Base-by-base conservation (phyloP, 2,888 invertebrate species). In the Phengaris arion region DNA sequence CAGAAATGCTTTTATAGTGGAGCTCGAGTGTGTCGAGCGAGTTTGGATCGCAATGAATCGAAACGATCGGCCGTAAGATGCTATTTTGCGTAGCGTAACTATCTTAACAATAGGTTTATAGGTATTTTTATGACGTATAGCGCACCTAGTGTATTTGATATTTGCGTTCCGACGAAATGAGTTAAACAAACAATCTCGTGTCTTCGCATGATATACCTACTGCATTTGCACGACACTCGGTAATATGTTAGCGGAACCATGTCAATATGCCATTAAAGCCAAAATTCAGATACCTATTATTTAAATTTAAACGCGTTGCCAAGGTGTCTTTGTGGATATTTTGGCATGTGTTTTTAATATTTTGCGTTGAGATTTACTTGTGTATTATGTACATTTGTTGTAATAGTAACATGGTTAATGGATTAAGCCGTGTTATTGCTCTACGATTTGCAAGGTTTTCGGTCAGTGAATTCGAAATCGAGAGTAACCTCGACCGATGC, bases 401-500 rank as follows among this genome's bases (percentile, higher is more conserved):
- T 75, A 68, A 76, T 69, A 72, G 77, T 57, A 46, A 68, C 68
- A 46, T 57, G 52, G 48, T 64, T 76, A 77, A 72, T 72, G 72
- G 76, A 79, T 79, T 77, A 78, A 75, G 52, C 74, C 79, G 77
- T 79, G 79, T 77, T 75, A 76, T 77, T 77, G 75, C 68, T 76
- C 75, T 75, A 64, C 74, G 75, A 57, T 75, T 79, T 15, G 72
- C 72, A 52, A 52, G 52, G 52, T 72, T 79, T 79, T 79, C 78
- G 81, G 79, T 76, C 79, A 76, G 75, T 78, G 80, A 75, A 75
- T 83, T 80, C 78, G 82, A 86, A 90, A 89, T 87, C 85, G 88
- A 89, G 54, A 79, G 82, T 86, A 91, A 86, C 92, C 90, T 90
- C 91, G 92, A 92, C 91, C 90, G 88, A 90, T 87, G 86, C 89